A percentile compares a stretch with the other conserved stretches of the same genome.
Conservation (phyloP, 2,797 vertebrate species). For the Gymnoscopelus microlampas region DNA sequence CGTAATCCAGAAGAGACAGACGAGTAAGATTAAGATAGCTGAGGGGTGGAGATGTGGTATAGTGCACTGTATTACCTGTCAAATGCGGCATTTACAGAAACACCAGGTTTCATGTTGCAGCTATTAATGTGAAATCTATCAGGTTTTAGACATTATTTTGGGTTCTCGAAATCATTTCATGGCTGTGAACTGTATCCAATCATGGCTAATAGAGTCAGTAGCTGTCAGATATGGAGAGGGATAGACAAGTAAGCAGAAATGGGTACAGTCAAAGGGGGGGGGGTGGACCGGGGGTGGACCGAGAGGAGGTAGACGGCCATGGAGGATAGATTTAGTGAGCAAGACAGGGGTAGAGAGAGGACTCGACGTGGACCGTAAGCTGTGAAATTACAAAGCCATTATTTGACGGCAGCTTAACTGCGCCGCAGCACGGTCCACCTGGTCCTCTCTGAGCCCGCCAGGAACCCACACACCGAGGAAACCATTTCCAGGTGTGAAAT, state of each 20-base stretch:
- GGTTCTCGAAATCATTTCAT: conserved; percentile 61
- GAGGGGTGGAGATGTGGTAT: conserved; percentile 21
- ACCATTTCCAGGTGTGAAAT: conserved; percentile 75
- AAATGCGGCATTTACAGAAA: conserved; percentile 26
- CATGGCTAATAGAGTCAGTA: conserved; percentile 68
- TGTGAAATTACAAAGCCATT: conserved; percentile 65
- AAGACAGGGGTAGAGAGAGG: conserved; percentile 41
- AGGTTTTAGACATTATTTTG: conserved; percentile 19
- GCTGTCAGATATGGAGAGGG: conserved; percentile 54
- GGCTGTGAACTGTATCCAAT: conserved; percentile 72
- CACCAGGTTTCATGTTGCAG: conserved; percentile 28
- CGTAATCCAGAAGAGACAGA: conserved; percentile 3
- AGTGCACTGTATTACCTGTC: conserved; percentile 25
- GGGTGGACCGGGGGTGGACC: conserved; percentile 13
- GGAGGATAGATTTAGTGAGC: conserved; percentile 53
- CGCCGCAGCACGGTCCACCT: conserved; percentile 30
- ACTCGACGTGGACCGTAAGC: conserved; percentile 43
- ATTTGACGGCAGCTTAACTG: conserved; percentile 63
- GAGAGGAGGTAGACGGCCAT: conserved; percentile 11
- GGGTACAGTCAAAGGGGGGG: background rate
- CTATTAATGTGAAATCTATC: conserved; percentile 27
- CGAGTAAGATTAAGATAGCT: conserved; percentile 4
- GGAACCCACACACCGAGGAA: conserved; percentile 45
- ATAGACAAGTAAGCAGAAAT: conserved; percentile 25
- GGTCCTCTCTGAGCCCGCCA: conserved; percentile 20